These are phyloP conservation scores for Lineus longissimus DNA, from an alignment of 1,140 invertebrate species.

Conservation along the genomic window DNA sequence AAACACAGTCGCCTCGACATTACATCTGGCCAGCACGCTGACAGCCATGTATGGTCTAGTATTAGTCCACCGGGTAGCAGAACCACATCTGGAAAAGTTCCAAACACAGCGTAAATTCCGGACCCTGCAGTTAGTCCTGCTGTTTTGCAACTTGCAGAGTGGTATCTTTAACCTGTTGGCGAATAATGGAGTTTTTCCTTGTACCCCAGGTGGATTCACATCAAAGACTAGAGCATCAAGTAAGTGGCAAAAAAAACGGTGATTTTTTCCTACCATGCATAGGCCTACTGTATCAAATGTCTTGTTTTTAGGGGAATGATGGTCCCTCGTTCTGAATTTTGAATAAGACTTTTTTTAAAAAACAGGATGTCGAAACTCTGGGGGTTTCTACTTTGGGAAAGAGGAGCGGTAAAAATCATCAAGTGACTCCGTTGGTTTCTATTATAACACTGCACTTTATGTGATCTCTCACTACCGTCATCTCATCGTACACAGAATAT, in stretches of 20 bases:
- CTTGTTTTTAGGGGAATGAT: too few species aligned
- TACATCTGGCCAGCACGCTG: conserved; percentile 17
- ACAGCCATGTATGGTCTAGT: conserved; percentile 23
- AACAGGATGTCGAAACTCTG: too few species aligned
- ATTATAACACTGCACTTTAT: too few species aligned
- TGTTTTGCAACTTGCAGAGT: conserved; percentile 23
- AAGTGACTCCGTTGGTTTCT: too few species aligned
- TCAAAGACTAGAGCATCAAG: conserved; percentile 15
- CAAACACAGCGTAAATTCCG: conserved; percentile 13
- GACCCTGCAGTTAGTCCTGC: conserved; percentile 18
- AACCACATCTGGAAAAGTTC: conserved; percentile 9
- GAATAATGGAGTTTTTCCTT: conserved; percentile 18
- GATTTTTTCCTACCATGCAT: too few species aligned
- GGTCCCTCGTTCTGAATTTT: too few species aligned
- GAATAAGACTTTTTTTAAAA: too few species aligned
- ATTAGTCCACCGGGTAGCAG: conserved; percentile 14
- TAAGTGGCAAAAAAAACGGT: background rate
- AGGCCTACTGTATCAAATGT: too few species aligned
- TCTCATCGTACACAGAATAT: too few species aligned
- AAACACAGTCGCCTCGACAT: conserved; percentile 7
- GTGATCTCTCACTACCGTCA: too few species aligned
- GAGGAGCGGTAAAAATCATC: too few species aligned
- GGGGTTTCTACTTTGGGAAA: too few species aligned
- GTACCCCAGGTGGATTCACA: conserved; percentile 11
- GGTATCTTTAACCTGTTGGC: conserved; percentile 17